phyloP scores from a whole-genome alignment of 2,888 invertebrate species.

The Mythimna impura region DNA sequence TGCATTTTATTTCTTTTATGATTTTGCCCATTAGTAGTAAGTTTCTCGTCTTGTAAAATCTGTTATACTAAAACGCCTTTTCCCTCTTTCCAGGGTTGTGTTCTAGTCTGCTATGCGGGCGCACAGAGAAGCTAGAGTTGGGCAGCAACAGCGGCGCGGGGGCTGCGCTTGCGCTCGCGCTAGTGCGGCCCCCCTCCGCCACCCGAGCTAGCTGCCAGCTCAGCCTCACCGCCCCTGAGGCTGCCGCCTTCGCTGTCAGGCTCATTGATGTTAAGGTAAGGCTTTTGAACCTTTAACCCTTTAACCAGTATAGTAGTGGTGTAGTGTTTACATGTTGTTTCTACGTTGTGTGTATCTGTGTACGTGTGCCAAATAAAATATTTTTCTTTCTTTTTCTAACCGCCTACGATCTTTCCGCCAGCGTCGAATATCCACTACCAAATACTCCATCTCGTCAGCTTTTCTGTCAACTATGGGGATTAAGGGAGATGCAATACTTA shows the following conservation, averaged over 20 bases:
- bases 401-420: no score
- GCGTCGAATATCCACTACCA: no score
- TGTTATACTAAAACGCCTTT: not conserved
- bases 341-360: no score
- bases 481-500: no score
- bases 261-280: conserved; percentile 88
- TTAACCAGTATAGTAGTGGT: no score
- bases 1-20: not conserved
- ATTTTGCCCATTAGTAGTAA: not conserved
- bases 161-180: conserved; percentile 83
- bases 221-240: conserved; percentile 83
- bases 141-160: conserved; percentile 81
- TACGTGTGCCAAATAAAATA: no score
- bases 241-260: conserved; percentile 84
- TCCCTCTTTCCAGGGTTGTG: conserved; percentile 75
- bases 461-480: no score
- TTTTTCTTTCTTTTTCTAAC: no score
- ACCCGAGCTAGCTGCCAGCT: conserved; percentile 80
- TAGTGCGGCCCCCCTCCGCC: conserved; percentile 76
- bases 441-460: no score
- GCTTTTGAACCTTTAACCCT: not conserved
- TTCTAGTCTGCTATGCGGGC: conserved; percentile 87
- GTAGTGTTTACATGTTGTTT: no score
- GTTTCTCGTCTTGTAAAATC: not conserved
- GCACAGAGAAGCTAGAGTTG: conserved; percentile 84